Evolutionary conservation across 2,113 vertebrate genomes (phyloP).

Genomic region (Otis tarda): DNA sequence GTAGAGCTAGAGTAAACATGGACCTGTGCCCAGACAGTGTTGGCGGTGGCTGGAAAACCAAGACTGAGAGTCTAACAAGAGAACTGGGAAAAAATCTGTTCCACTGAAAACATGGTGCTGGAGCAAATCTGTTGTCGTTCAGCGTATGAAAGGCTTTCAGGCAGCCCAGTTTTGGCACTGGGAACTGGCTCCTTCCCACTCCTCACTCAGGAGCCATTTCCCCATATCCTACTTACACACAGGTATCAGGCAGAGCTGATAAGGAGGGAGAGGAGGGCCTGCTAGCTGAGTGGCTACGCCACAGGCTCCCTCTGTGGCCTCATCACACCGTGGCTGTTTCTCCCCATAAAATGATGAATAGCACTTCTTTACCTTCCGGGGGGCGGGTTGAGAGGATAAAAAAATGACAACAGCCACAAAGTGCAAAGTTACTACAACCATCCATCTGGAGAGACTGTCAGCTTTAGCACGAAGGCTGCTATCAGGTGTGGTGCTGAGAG

Average conservation of each 20-base stretch:
- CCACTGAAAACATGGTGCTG: neutral
- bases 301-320: neutral
- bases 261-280: neutral
- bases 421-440: neutral
- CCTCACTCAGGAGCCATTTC: neutral
- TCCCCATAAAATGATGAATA: conserved; percentile 15
- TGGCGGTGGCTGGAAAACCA: conserved; percentile 26
- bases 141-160: neutral
- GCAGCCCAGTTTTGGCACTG: neutral
- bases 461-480: neutral
- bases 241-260: neutral
- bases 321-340: neutral
- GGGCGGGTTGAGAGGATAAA: neutral
- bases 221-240: neutral
- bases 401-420: neutral
- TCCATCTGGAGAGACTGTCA: neutral
- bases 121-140: neutral
- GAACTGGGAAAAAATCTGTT: conserved; percentile 13
- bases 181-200: neutral
- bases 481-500: neutral
- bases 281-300: rapidly evolving
- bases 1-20: conserved; percentile 54
- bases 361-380: neutral
- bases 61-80: neutral
- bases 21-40: conserved; percentile 46